Percentiles rank a stretch among this genome's conserved stretches.
Conservation (phyloP, 2,113 vertebrate genomes). For the Glaucomys volans region DNA sequence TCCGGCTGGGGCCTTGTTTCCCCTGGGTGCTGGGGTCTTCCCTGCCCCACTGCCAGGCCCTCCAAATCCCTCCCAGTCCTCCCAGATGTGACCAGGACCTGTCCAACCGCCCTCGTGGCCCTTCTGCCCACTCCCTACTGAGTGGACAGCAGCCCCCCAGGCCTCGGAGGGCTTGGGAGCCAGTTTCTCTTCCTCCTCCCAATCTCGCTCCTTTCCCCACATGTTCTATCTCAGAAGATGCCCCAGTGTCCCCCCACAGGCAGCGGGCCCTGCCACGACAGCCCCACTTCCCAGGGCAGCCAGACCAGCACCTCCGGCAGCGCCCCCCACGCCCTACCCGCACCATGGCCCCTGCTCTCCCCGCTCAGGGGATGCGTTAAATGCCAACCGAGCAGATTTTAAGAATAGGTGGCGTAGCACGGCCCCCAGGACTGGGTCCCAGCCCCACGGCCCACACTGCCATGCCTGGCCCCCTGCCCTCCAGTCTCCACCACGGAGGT, state of each 20-base stretch:
- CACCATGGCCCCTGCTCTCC: neutral
- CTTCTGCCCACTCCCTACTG: rapidly evolving
- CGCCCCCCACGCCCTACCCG: neutral
- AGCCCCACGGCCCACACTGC: rapidly evolving
- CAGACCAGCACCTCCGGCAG: rapidly evolving
- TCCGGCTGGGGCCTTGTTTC: neutral
- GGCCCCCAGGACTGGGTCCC: neutral
- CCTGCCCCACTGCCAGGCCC: neutral
- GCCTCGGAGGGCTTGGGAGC: no score
- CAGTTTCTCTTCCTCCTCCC: neutral
- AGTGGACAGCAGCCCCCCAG: neutral
- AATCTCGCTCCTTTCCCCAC: neutral
- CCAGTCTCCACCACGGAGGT: neutral
- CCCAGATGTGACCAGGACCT: rapidly evolving
- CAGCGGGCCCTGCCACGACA: no score
- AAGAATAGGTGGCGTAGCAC: neutral
- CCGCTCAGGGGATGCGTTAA: no score
- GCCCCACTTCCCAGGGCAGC: no score
- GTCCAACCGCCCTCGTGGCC: rapidly evolving
- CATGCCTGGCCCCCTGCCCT: rapidly evolving
- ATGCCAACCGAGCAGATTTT: neutral
- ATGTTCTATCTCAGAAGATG: neutral
- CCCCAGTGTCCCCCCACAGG: neutral
- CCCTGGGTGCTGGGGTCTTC: neutral
- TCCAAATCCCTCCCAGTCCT: neutral